phyloP scores from a whole-genome alignment of 2,113 vertebrate genomes.

The Ceratotherium simum region DNA sequence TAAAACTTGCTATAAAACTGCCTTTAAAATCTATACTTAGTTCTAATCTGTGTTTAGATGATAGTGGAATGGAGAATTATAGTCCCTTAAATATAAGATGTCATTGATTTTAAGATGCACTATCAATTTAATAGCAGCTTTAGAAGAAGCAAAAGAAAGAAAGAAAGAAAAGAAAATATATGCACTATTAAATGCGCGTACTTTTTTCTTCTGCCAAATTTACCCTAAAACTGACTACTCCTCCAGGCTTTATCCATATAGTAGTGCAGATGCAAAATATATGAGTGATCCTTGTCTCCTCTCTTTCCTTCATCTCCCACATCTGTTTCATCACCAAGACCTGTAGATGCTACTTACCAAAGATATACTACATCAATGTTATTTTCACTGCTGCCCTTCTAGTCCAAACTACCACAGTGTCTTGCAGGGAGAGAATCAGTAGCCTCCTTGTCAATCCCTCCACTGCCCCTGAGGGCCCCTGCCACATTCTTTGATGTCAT shows the following conservation, averaged over 20 bases:
- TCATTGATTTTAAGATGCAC: not conserved
- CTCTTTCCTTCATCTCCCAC: not conserved
- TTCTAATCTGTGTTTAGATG: not conserved
- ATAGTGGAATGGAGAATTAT: not conserved
- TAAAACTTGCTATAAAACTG: not conserved
- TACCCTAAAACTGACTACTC: not conserved
- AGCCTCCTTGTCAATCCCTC: not conserved
- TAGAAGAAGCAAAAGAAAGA: not conserved
- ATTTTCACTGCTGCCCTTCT: rapidly evolving
- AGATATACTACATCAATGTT: rapidly evolving
- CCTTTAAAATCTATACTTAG: not conserved
- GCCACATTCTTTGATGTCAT: not conserved
- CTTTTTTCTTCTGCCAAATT: not conserved
- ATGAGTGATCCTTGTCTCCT: not conserved
- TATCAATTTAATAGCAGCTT: not conserved
- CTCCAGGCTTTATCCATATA: not conserved
- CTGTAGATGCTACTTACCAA: not conserved
- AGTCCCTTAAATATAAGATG: not conserved
- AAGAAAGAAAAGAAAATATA: not conserved
- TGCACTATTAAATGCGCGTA: not conserved
- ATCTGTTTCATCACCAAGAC: not conserved
- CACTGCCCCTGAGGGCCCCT: rapidly evolving
- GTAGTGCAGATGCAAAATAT: not conserved
- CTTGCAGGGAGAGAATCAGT: not conserved
- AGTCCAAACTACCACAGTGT: rapidly evolving